Conservation (phyloP, 2,797 vertebrate species). For the Loris lydekkerianus region DNA sequence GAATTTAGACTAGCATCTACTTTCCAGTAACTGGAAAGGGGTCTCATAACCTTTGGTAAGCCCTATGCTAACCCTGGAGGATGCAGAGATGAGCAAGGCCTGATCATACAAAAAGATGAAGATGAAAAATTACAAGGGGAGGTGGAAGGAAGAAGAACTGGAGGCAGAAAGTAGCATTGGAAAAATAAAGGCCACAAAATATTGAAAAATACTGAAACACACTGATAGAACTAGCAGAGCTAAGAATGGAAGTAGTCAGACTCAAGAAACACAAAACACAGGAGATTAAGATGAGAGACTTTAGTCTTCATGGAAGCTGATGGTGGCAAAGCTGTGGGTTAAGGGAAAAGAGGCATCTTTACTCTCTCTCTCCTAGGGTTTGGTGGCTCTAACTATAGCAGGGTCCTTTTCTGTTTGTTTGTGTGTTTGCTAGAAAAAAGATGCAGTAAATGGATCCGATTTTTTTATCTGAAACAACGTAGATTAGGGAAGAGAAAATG, state of each 20-base stretch:
- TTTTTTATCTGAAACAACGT: neutral
- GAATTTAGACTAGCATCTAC: neutral
- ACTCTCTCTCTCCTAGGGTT: neutral
- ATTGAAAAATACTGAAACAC: neutral
- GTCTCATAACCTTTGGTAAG: neutral
- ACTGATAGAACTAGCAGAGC: neutral
- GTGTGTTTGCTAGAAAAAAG: neutral
- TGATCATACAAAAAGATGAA: neutral
- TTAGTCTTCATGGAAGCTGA: neutral
- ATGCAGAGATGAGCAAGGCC: neutral
- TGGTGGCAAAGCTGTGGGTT: neutral
- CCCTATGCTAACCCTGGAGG: neutral
- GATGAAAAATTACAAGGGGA: neutral
- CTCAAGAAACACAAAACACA: neutral
- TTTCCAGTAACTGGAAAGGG: neutral
- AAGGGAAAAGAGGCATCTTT: neutral
- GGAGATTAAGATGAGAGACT: neutral
- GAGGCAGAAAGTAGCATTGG: neutral
- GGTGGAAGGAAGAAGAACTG: neutral
- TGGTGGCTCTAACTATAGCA: neutral
- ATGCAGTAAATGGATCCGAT: neutral
- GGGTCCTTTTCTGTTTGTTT: neutral
- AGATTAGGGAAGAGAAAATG: neutral
- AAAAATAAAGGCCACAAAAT: neutral
- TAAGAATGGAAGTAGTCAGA: neutral